phyloP scores from a whole-genome alignment of 2,888 invertebrate species.

The Caenorhabditis sinica region DNA sequence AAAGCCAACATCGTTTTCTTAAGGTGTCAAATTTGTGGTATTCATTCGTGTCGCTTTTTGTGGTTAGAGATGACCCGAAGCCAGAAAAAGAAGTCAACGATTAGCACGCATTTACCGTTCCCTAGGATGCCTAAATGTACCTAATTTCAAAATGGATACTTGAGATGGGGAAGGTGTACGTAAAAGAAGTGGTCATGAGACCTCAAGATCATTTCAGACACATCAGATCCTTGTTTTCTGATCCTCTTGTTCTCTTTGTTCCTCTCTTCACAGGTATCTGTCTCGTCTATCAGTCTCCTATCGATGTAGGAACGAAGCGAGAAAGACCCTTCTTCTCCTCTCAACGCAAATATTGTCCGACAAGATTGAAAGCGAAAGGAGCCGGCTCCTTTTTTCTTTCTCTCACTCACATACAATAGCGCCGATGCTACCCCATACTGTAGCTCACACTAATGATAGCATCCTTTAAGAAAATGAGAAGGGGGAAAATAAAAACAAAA shows the following conservation, averaged over 20 bases:
- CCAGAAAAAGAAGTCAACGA: slow-evolving; percentile 24
- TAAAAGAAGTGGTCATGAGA: slow-evolving; percentile 28
- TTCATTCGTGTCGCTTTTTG: background rate
- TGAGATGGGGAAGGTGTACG: slow-evolving; percentile 26
- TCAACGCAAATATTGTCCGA: slow-evolving; percentile 61
- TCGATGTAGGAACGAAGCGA: slow-evolving; percentile 46
- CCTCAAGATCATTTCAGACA: slow-evolving; percentile 3
- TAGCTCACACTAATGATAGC: slow-evolving; percentile 54
- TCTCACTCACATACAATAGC: slow-evolving; percentile 43
- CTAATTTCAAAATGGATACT: slow-evolving; percentile 49
- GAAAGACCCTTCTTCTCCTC: slow-evolving; percentile 29
- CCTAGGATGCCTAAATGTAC: background rate
- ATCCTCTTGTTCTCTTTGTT: slow-evolving; percentile 21
- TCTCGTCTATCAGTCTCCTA: slow-evolving; percentile 42
- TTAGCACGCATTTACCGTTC: slow-evolving; percentile 58
- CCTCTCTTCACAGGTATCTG: slow-evolving; percentile 30
- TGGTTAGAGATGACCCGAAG: slow-evolving; percentile 15
- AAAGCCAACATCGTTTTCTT: slow-evolving; percentile 35
- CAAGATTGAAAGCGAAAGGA: slow-evolving; percentile 61
- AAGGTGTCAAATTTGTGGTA: slow-evolving; percentile 62
- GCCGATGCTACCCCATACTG: slow-evolving; percentile 31
- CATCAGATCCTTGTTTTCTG: slow-evolving; percentile 6
- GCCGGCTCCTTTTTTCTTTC: slow-evolving; percentile 58
- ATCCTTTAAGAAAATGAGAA: slow-evolving; percentile 26
- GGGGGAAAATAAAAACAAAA: background rate